Conservation (phyloP, 2,797 vertebrate genomes). For the Pseudochromis fuscus region DNA sequence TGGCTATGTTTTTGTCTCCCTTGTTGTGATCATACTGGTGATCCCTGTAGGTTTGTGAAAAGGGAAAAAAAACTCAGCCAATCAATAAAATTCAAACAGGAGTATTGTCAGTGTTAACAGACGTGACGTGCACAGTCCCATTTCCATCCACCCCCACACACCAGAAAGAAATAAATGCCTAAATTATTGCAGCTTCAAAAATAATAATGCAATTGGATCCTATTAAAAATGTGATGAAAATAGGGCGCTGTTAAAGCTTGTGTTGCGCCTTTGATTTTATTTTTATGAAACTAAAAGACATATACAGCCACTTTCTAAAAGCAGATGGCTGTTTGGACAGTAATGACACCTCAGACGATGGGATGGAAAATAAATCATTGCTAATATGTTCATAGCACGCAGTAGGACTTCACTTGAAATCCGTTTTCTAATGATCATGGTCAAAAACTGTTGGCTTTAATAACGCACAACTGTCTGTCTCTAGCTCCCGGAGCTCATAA, state of each 20-base stretch:
- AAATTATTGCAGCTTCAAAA: background rate
- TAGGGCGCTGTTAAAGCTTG: background rate
- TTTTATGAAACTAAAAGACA: constrained; percentile 6
- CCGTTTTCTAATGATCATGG: constrained; percentile 34
- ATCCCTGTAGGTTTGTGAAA: constrained; percentile 5
- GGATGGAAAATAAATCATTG: constrained; percentile 31
- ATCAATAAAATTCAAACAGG: constrained; percentile 19
- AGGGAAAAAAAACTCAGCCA: background rate
- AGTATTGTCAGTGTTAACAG: background rate
- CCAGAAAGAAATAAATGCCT: background rate
- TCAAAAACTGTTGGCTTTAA: constrained; percentile 39
- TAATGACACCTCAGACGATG: constrained; percentile 29
- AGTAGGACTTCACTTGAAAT: constrained; percentile 15
- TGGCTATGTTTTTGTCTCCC: background rate
- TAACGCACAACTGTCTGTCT: constrained; percentile 41
- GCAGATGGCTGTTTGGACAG: constrained; percentile 25
- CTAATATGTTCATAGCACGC: constrained; percentile 36
- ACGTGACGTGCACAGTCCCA: background rate
- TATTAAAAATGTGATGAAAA: background rate
- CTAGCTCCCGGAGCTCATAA: constrained; percentile 63
- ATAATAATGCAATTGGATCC: background rate
- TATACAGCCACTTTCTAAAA: background rate
- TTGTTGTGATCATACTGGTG: constrained; percentile 13
- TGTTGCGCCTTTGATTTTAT: background rate
- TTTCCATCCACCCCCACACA: background rate